Conservation (phyloP, 2,113 vertebrate genomes). For the Syngnathoides biaculeatus region DNA sequence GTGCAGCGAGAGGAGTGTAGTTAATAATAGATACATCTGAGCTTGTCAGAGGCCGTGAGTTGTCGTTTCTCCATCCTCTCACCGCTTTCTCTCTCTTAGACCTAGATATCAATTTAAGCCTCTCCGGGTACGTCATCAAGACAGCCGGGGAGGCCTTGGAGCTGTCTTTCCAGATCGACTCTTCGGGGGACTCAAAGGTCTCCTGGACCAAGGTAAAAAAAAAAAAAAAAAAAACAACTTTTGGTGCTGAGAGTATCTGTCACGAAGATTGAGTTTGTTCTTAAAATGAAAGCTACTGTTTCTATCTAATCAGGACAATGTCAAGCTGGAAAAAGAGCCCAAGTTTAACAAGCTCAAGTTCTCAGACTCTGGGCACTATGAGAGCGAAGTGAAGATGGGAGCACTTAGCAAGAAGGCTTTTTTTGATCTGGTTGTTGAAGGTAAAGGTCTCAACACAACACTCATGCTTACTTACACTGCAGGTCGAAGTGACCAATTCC, state of each 20-base stretch:
- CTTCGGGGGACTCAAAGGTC: constrained; percentile 78
- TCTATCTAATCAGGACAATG: constrained; percentile 50
- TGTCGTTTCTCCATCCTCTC: constrained; percentile 32
- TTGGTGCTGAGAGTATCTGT: neutral
- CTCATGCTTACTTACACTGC: neutral
- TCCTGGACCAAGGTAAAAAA: constrained; percentile 86
- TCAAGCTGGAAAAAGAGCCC: constrained; percentile 55
- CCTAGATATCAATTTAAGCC: constrained; percentile 84
- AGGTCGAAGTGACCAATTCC: neutral
- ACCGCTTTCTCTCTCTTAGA: constrained; percentile 71
- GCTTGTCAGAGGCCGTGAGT: constrained; percentile 41
- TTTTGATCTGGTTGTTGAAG: constrained; percentile 85
- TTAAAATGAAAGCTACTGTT: constrained; percentile 6
- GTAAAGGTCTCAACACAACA: constrained; percentile 60
- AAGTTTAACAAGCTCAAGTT: constrained; percentile 81
- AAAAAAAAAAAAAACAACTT: neutral
- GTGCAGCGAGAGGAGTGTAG: constrained; percentile 32
- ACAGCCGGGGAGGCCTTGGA: constrained; percentile 77
- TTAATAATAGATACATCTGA: constrained; percentile 44
- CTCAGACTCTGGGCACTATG: constrained; percentile 84
- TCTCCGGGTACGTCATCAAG: constrained; percentile 78
- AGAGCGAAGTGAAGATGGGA: constrained; percentile 78
- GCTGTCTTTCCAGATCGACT: constrained; percentile 74
- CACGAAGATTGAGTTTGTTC: constrained; percentile 2
- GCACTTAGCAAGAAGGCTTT: constrained; percentile 71